Evolutionary conservation across 2,113 vertebrate genomes (phyloP), one percentile per base, ranked within the genome.

Genomic region (Melanocharis versteri): DNA sequence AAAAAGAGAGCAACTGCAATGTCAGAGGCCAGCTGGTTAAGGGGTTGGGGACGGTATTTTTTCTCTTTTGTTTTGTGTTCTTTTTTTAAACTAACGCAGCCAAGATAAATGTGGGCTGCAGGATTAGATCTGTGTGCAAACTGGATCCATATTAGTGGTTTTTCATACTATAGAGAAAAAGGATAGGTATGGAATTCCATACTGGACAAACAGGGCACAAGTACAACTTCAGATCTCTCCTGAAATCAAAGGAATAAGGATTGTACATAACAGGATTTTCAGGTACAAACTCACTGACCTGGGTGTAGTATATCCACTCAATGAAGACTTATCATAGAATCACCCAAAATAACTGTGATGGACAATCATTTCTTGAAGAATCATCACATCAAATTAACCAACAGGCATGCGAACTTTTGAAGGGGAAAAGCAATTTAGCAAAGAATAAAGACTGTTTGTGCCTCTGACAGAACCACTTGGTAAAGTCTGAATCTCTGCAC

Each of bases 401-500:
- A 62, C 20, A 87, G 70, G 33, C 71, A 79, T 57, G 44, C 91
- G 62, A 91, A 71, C 21, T 79, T 91, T 61, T 50, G 27, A 58
- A 95, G 79, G 56, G 77, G 80, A 75, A 72, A 96, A 92, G 83
- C 40, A 69, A 35, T 70, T 76, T 47, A 92, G 84, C 6, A 0
- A 78, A 92, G 47, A 89, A 91, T 37, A 71, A 82, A 83, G 83
- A 77, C 35, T 40, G 65, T 40, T 91, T 91, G 78, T 87, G 79
- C 45, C 61, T 64, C 85, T 75, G 15, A 56, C 2, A 78, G 90
- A 89, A 89, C 37, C 40, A 82, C 75, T 86, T 57, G 81, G 66
- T 27, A 53, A 94, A 93, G 84, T 75, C 58, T 89, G 79, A 68
- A 84, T 89, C 73, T 95, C 92, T 83, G 62, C 72, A 87, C 19